Base-by-base conservation (phyloP, 1,140 invertebrate species). In the Hyphantria cunea region DNA sequence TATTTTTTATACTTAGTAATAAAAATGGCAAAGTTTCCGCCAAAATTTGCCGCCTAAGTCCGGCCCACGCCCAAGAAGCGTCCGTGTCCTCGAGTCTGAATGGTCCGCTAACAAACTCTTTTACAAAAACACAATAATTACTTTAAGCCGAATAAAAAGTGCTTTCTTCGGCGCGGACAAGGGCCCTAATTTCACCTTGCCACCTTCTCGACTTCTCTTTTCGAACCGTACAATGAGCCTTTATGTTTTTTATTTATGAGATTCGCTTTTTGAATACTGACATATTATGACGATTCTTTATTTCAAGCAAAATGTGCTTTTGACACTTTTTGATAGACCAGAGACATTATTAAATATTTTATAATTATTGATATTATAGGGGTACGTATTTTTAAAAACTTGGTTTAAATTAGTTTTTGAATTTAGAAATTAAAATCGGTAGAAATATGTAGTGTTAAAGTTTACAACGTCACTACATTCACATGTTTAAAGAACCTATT, bases 101-200 rank as follows among this genome's bases (percentile, higher is more conserved):
- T 90, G 83, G 82, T 74, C 78, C 79, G 82, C 87, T 90, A 90
- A 90, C 85, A 90, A 90, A 90, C 87, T 87, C 87, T 88, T 90
- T 88, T 78, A 88, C 80, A 90, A 88, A 88, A 88, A 88, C 84
- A 88, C 80, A 87, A 90, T 90, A 90, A 90, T 90, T 90, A 90
- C 87, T 90, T 90, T 87, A 87, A 80, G 82, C 73, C 76, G 76
- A 84, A 86, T 89, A 90, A 89, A 89, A 90, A 87, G 77, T 73
- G 78, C 81, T 82, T 86, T 88, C 81, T 84, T 82, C 48, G 61
- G 47, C 51, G 14, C 34, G 52, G 48, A 85, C 80, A 85, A 84
- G 76, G 66, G 58, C 60, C 70, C 76, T 86, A 82, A 86, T 88
- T 84, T 77, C 78, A 82, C 81, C 80, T 84, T 76, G 67, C 66